Conservation (phyloP, 1,140 invertebrate species). For the Palaemon carinicauda region DNA sequence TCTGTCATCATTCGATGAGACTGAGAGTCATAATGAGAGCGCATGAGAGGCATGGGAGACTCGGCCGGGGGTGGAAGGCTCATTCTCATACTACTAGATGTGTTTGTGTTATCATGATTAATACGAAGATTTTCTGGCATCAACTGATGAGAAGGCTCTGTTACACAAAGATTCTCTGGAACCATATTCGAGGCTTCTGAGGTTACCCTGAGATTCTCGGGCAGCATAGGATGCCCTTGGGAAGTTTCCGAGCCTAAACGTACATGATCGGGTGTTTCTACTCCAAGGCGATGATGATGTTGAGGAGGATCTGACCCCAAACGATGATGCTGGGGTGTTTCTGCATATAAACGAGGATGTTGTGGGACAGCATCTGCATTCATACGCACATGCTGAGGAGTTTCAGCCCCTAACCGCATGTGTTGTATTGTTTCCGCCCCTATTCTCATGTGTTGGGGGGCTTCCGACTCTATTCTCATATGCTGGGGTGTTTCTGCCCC, state of each 20-base stretch:
- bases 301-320: neutral
- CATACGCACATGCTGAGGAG: conserved; percentile 10
- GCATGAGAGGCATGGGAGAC: conserved; percentile 39
- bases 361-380: neutral
- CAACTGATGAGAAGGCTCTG: conserved; percentile 48
- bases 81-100: conserved; percentile 20
- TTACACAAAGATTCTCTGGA: conserved; percentile 55
- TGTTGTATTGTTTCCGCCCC: conserved; percentile 19
- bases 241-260: conserved; percentile 46
- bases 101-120: conserved; percentile 25
- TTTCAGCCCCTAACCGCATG: conserved; percentile 1
- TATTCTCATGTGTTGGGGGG: neutral
- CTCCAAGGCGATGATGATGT: conserved; percentile 26
- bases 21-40: conserved; percentile 45
- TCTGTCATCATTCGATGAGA: conserved; percentile 51
- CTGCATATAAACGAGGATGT: conserved; percentile 4
- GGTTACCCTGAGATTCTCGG: conserved; percentile 52
- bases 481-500: neutral
- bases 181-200: conserved; percentile 49
- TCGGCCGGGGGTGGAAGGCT: conserved; percentile 35
- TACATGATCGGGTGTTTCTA: conserved; percentile 37
- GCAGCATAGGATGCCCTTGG: conserved; percentile 44
- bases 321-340: conserved; percentile 26
- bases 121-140: conserved; percentile 56
- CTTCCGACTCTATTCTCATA: neutral